Percentiles rank a stretch among this genome's conserved stretches.
Conservation (phyloP, 2,113 vertebrate species). For the Lepidiolamprologus cunningtoni region DNA sequence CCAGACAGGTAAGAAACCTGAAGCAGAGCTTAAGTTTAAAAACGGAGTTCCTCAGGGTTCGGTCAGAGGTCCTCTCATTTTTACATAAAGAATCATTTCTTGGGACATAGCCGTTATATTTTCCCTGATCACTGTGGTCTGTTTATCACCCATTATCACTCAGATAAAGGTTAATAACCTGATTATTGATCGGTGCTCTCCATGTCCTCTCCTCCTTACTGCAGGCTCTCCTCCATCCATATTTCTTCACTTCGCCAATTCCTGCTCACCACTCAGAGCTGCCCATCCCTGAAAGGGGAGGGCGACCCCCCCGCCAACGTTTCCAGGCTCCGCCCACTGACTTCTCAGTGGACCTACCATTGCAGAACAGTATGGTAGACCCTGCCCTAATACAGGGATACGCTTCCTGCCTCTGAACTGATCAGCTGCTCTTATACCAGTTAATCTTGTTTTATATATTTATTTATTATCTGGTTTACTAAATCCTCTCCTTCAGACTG, state of each 20-base stretch:
- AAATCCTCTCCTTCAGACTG: not conserved
- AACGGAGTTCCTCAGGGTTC: not conserved
- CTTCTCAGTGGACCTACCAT: conserved; percentile 75
- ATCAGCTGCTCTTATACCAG: not conserved
- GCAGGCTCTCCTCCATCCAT: conserved; percentile 84
- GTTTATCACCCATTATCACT: not conserved
- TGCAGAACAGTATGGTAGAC: conserved; percentile 75
- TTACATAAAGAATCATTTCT: not conserved
- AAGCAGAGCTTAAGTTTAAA: not conserved
- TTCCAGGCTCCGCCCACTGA: conserved; percentile 71
- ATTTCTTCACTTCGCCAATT: conserved; percentile 82
- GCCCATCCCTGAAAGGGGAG: conserved; percentile 77
- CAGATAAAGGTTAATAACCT: not conserved
- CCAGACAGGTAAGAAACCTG: conserved; percentile 67
- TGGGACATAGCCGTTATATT: not conserved
- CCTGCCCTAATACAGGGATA: conserved; percentile 63
- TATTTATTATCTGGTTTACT: not conserved
- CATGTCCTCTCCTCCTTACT: not conserved
- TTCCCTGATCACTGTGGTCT: not conserved
- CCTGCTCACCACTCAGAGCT: conserved; percentile 86
- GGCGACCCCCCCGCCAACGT: conserved; percentile 62
- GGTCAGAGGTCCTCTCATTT: not conserved
- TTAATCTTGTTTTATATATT: not conserved
- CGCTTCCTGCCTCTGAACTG: conserved; percentile 39
- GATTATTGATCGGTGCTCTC: not conserved